phyloP scores from a whole-genome alignment of 2,113 vertebrate genomes.

The Alexandromys fortis region DNA sequence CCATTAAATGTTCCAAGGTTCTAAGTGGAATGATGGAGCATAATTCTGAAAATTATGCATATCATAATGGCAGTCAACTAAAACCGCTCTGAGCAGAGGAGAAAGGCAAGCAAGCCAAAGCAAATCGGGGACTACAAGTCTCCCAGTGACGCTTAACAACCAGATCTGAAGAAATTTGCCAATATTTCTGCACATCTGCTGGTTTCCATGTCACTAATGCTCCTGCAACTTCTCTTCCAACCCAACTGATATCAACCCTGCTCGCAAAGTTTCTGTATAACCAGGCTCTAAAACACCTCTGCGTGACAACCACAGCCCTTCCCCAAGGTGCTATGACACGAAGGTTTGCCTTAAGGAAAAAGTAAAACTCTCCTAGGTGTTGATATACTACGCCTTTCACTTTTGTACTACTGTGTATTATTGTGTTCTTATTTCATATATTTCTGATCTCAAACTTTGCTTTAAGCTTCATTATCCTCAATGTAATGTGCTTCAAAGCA shows the following conservation, averaged over 20 bases:
- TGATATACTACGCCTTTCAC: background rate
- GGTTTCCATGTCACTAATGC: background rate
- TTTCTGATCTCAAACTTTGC: conserved; percentile 71
- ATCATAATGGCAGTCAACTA: background rate
- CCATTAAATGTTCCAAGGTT: background rate
- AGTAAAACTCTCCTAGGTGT: conserved; percentile 23
- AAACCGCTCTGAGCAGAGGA: background rate
- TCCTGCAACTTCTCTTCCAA: background rate
- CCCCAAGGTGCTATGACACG: background rate
- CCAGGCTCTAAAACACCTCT: background rate
- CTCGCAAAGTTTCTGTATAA: background rate
- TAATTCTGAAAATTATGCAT: conserved; percentile 23
- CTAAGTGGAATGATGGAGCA: background rate
- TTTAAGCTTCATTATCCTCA: conserved; percentile 76
- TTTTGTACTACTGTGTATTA: conserved; percentile 23
- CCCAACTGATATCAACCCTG: background rate
- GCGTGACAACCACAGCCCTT: background rate
- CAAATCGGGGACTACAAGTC: background rate
- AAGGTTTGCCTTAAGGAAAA: conserved; percentile 40
- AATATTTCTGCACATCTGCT: background rate
- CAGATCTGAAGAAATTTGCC: background rate
- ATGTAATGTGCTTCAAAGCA: conserved; percentile 71
- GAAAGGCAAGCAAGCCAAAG: conserved; percentile 20
- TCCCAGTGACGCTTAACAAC: background rate
- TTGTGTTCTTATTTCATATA: conserved; percentile 70